Percentiles rank a stretch among this genome's conserved stretches.
phyloP scores from a whole-genome alignment of 2,797 vertebrate species.

The Paedocypris micromegethes region DNA sequence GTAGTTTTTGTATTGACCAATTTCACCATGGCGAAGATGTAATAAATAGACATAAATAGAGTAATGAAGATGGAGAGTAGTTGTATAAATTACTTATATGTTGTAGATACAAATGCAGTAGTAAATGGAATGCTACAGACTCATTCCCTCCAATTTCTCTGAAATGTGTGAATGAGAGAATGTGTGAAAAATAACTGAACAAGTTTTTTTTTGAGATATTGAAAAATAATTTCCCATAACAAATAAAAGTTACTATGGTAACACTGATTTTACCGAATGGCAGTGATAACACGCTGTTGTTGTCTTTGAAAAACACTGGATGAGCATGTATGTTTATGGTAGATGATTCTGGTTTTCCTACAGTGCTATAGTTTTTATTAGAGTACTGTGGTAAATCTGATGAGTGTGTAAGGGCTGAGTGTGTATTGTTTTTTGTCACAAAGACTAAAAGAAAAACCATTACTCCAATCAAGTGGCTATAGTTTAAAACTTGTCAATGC shows the following conservation, averaged over 20 bases:
- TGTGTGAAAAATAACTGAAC: conserved; percentile 9
- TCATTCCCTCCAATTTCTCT: conserved; percentile 51
- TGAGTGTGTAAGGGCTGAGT: conserved; percentile 25
- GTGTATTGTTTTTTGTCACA: conserved; percentile 28
- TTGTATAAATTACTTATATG: conserved; percentile 57
- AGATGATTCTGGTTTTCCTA: not conserved
- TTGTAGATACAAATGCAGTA: conserved; percentile 51
- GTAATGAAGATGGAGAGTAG: conserved; percentile 48
- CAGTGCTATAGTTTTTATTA: not conserved
- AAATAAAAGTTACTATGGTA: conserved; percentile 5
- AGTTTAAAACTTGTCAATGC: conserved; percentile 31
- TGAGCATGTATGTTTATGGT: not conserved
- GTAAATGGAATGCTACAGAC: conserved; percentile 60
- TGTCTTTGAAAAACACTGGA: not conserved
- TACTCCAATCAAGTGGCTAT: conserved; percentile 18
- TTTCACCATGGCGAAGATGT: conserved; percentile 33
- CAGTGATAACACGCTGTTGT: too few relatives aligned
- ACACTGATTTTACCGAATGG: not conserved
- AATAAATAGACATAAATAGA: conserved; percentile 37
- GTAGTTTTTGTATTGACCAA: conserved; percentile 47
- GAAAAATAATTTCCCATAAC: conserved; percentile 19
- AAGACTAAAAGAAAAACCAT: conserved; percentile 9
- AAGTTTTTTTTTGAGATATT: conserved; percentile 7
- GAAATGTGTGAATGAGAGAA: not conserved
- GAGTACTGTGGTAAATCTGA: not conserved